Evolutionary conservation across 2,797 vertebrate genomes (phyloP), one percentile per base, ranked within the genome.

Genomic region (Sternarchorhynchus goeldii): DNA sequence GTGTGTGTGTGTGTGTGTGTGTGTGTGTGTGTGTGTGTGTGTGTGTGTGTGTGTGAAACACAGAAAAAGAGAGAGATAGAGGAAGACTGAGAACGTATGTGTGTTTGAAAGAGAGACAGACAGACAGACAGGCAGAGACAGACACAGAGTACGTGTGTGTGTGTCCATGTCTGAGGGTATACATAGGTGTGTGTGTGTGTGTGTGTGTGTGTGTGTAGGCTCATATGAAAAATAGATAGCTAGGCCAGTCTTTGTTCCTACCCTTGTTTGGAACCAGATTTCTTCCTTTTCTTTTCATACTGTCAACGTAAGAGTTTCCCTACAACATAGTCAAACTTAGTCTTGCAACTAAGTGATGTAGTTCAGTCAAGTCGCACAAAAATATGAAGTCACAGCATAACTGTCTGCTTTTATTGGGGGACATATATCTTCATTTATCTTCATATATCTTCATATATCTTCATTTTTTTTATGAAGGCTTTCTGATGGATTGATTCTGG

Each of bases 401-500:
- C 41, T 53, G 59, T 34, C 36, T 34, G 58, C 34, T 63, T 64
- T 78, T n/a, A 67, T 20, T 18, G 74, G 50, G 68, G 66, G 20
- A 58, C n/a, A 45, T 18, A 6, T 17, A 14, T 74, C 73, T 76
- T 39, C n/a, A 6, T 77, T 66, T 29, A 16, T 39, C n/a, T 25
- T 25, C 25, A 25, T 25, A 25, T 25, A 25, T 25, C 25, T 25
- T 25, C 25, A 25, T 25, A 25, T 25, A 25, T 25, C 25, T 25
- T 25, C 25, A 25, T 25, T 70, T 31, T 63, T 39, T 75, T 31
- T 39, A 59, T 80, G 66, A 81, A 78, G 67, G 53, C 72, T 53
- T 75, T 39, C 65, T 75, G 75, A 78, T 75, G 78, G 62, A 67
- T 58, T 68, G 56, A 74, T 65, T 79, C 59, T 74, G 60, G 41